phyloP scores from a whole-genome alignment of 2,888 invertebrate species.

The Ditula angustiorana region DNA sequence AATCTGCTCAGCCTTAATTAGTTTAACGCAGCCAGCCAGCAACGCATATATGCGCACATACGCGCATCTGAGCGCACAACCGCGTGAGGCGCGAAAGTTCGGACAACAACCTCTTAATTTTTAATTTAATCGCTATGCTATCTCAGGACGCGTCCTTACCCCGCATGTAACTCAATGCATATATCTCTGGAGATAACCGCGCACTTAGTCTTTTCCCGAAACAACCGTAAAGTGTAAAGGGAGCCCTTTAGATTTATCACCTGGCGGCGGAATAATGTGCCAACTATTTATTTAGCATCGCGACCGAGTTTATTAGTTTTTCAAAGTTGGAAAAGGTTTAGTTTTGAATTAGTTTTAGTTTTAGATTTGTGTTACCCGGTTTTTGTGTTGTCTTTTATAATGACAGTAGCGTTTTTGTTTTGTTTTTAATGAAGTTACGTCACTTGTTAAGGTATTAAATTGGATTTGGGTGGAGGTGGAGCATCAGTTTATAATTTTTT shows the following conservation, averaged over 20 bases:
- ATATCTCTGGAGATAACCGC: constrained; percentile 57
- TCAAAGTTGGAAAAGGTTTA: constrained; percentile 29
- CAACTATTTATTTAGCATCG: constrained; percentile 63
- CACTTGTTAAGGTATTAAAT: too few relatives aligned
- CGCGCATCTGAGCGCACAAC: too few relatives aligned
- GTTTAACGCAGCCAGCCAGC: too few relatives aligned
- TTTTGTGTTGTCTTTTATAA: constrained; percentile 7
- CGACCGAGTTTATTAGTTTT: constrained; percentile 38
- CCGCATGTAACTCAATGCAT: constrained; percentile 48
- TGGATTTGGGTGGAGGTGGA: too few relatives aligned
- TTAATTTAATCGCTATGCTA: constrained; percentile 12
- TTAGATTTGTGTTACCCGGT: constrained; percentile 36
- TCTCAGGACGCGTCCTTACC: constrained; percentile 17
- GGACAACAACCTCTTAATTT: too few relatives aligned
- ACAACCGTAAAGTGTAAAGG: constrained; percentile 66
- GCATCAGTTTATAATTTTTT: too few relatives aligned
- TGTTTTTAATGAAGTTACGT: too few relatives aligned
- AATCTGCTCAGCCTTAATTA: too few relatives aligned
- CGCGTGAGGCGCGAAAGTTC: too few relatives aligned
- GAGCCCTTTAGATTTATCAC: constrained; percentile 71
- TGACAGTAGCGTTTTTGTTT: not conserved
- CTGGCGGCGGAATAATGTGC: constrained; percentile 73
- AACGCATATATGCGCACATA: too few relatives aligned
- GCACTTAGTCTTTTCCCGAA: constrained; percentile 67
- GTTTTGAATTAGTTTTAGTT: constrained; percentile 34